Percentiles rank a stretch among this genome's conserved stretches.
Evolutionary conservation across 2,113 vertebrate genomes (phyloP).

Genomic region (Rissa tridactyla): DNA sequence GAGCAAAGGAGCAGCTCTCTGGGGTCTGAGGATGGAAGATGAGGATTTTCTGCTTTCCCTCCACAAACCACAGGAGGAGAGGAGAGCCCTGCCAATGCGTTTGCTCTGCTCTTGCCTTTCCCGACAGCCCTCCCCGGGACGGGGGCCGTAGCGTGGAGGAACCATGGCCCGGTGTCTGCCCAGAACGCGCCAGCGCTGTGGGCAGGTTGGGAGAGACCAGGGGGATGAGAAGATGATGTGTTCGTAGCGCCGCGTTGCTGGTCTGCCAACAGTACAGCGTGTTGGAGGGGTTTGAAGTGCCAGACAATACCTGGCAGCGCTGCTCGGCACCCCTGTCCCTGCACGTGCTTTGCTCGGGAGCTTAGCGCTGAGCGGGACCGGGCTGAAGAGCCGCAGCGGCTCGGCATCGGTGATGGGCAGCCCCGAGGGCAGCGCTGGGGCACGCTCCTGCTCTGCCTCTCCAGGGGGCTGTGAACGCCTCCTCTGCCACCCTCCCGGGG

Average conservation of each 20-base stretch:
- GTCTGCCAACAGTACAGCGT: neutral
- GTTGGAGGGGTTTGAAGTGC: too few relatives aligned
- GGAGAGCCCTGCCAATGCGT: rapidly evolving
- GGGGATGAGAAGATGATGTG: neutral
- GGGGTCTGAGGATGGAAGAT: neutral
- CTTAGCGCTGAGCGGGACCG: neutral
- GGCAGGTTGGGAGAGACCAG: neutral
- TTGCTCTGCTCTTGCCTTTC: neutral
- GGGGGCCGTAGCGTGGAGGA: rapidly evolving
- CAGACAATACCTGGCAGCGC: neutral
- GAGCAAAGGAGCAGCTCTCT: neutral
- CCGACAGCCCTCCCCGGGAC: neutral
- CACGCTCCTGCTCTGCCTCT: neutral
- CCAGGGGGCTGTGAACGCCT: too few relatives aligned
- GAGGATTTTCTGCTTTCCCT: neutral
- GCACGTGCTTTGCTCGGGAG: neutral
- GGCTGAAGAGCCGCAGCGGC: neutral
- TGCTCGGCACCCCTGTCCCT: too few relatives aligned
- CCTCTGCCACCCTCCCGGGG: neutral
- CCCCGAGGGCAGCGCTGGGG: rapidly evolving
- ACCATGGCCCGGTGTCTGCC: rapidly evolving
- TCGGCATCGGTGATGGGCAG: neutral
- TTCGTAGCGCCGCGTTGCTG: rapidly evolving
- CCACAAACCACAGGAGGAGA: neutral
- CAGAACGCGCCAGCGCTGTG: rapidly evolving